These are phyloP conservation scores for Procambarus clarkii DNA, from an alignment of 1,140 invertebrate genomes.

Conservation along the genomic window DNA sequence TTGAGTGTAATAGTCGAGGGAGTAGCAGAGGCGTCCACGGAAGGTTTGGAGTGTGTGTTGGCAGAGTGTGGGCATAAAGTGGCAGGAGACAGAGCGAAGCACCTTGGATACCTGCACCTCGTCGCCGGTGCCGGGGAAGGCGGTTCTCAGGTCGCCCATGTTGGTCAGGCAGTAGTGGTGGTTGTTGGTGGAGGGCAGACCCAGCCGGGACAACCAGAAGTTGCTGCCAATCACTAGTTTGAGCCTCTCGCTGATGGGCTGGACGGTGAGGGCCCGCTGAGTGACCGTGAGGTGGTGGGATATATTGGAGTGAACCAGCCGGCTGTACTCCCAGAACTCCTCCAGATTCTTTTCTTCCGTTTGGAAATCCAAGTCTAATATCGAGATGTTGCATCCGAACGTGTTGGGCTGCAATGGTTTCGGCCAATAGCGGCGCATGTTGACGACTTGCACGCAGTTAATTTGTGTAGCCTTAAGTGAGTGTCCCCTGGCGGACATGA, in stretches of 20 bases:
- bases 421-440: conserved; percentile 72
- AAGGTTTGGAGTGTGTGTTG: conserved; percentile 72
- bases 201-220: conserved; percentile 44
- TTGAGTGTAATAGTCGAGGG: conserved; percentile 72
- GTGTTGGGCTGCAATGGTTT: conserved; percentile 57
- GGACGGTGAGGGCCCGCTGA: conserved; percentile 59
- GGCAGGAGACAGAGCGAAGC: conserved; percentile 69
- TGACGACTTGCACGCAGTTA: conserved; percentile 59
- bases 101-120: conserved; percentile 61
- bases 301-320: conserved; percentile 49
- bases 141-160: conserved; percentile 67
- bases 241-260: conserved; percentile 63
- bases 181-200: conserved; percentile 67
- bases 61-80: conserved; percentile 72
- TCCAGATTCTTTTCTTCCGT: conserved; percentile 48
- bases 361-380: conserved; percentile 62
- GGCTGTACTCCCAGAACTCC: conserved; percentile 67
- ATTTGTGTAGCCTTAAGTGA: conserved; percentile 41
- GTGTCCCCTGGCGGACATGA: conserved; percentile 40
- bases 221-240: conserved; percentile 58
- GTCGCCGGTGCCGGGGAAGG: conserved; percentile 63
- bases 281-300: conserved; percentile 52
- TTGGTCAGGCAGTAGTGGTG: conserved; percentile 71
- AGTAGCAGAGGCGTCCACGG: conserved; percentile 67
- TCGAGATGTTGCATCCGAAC: conserved; percentile 70